Evolutionary conservation across 1,140 invertebrate genomes (phyloP), one percentile per base, ranked within the genome.

Genomic region (Nephila pilipes): DNA sequence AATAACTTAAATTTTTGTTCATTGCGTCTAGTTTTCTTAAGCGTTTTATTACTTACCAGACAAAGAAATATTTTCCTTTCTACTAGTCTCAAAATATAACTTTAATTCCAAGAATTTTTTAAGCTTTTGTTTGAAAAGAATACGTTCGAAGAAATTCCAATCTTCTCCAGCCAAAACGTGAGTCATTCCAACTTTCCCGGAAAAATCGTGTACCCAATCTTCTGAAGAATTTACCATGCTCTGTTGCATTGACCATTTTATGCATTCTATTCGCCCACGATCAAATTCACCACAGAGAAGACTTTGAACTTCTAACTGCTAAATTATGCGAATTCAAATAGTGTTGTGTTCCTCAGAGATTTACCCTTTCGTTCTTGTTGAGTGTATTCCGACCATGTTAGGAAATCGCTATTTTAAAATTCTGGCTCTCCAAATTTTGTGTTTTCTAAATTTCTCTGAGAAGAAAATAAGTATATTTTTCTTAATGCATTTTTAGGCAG

Each of bases 301-400:
- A 60, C 32, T 75, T 36, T 75, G 69, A 75, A 25, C 25, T 36
- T 36, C 25, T 32, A 75, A 75, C 69, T 75, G n/a, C 25, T 75
- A 75, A 75, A 75, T 75, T 75, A 75, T 75, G 69, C 69, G 69
- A 75, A 29, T 75, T 29, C 69, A 75, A 16, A 29, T 75, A 10
- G 25, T 10, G 25, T 32, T 75, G 25, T 16, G 25, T 29, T 29
- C 69, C 69, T 32, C 10, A 6, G 69, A 25, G 69, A 75, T 32
- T 75, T 75, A 4, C 25, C 25, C 25, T 75, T 75, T 29, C 25
- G 69, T 75, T 75, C 58, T 60, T 22, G 58, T 46, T 46, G 46
- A 46, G 46, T 46, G 46, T 10, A 10, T 10, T 46, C 46, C 6
- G 5, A 46, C 46, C 6, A 46, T 10, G 46, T 46, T 46, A 46